Evolutionary conservation across 2,113 vertebrate species (phyloP), one percentile per base, ranked within the genome.

Genomic region (Empidonax traillii): DNA sequence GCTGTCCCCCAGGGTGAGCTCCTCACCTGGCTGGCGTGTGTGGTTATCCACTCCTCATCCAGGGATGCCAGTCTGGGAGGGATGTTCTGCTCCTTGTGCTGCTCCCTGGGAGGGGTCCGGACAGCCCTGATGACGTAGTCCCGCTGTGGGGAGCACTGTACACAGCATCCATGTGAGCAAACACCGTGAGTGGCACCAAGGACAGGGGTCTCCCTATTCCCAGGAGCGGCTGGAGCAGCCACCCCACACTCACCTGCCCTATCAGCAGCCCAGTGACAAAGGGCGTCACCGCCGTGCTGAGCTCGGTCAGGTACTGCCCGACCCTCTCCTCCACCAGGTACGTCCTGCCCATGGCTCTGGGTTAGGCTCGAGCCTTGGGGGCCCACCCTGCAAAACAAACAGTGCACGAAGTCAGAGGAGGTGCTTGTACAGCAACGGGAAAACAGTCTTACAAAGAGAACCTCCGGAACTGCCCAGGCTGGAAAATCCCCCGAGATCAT

Each of bases 21-120:
- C 8, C 87, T 47, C 93, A 99, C 99, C 99, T 99, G 99, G 58
- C 93, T 98, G 75, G 99, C 99, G 0, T 99, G 99, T 62, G 98
- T 98, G 41, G 97, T 97, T 68, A 98, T 95, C 99, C 99, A 99
- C 67, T 99, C 99, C 66, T 98, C 98, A 94, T 98, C 98, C 67
- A 98, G 53, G 21, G 95, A 93, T 35, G 96, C 85, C 81, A 97
- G 52, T 10, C 66, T 95, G 53, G 92, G 75, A 44, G 86, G 63
- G 33, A 44, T 8, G 52, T 19, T 46, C 18, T 74, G 94, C 81
- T 97, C 97, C 66, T 81, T 76, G 56, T 96, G 94, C 49, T 97
- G 97, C n/a, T 98, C 98, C 89, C 96, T 98, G 23, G 97, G 97
- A 75, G 99, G 99, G 0, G 99, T 99, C 59, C 97, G 96, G 56